Evolutionary conservation across 2,888 invertebrate species (phyloP), one percentile per base, ranked within the genome.

Genomic region (Agriopis leucophaearia): DNA sequence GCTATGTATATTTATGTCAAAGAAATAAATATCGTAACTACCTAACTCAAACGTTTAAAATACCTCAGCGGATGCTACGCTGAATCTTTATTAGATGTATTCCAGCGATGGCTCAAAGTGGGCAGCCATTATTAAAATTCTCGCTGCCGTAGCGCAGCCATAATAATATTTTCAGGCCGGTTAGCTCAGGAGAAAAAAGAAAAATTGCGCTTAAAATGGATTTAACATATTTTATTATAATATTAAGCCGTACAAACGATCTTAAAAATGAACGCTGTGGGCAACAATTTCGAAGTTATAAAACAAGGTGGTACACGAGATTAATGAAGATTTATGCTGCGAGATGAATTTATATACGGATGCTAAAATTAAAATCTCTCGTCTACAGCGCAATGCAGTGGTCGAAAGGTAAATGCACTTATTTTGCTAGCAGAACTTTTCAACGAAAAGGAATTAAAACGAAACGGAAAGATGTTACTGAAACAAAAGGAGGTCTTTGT

Each of bases 81-180:
- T 42, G 58, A 64, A 62, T 61, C 57, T 69, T 69, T 65, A 69
- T 69, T 65, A 69, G 61, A 52, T 61, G 51, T 58, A 69, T 47
- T 42, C 64, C 61, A 40, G 44, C 52, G 45, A 59, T 65, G 50
- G 62, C 58, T 62, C 69, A 72, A 75, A 79, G 77, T 76, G 74
- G 72, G 75, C 71, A 60, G 74, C 78, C 78, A 82, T 86, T 86
- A 87, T 85, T 82, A 88, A 82, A 82, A 82, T 86, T 87, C 81
- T 77, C 83, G 80, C 80, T 78, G 81, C 82, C 88, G 76, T 80
- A 80, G 81, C 79, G 71, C 73, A 75, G 73, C 80, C 82, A 82
- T 84, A 86, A 86, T 83, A 88, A 88, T 86, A 87, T 87, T 88
- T 85, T 81, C 82, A 70, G 74, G 73, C 79, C 84, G 80, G 81